Percentiles rank a stretch among this genome's conserved stretches.
Conservation (phyloP, 2,113 vertebrate species). For the Urocolius indicus region DNA sequence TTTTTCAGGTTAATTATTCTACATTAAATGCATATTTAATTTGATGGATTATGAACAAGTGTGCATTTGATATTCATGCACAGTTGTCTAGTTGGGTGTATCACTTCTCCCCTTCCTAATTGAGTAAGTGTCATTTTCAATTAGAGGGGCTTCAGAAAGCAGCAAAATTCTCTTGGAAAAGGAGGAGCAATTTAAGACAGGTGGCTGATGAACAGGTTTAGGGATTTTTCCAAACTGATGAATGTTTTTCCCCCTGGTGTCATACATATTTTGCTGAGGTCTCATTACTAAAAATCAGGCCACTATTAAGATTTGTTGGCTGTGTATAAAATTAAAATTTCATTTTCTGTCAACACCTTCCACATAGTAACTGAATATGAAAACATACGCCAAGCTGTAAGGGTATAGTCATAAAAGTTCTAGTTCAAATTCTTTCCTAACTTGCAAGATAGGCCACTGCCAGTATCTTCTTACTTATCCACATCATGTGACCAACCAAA, state of each 20-base stretch:
- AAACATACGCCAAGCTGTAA: conserved; percentile 60
- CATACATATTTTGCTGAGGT: conserved; percentile 66
- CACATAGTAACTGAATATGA: conserved; percentile 57
- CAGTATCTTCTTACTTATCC: not conserved
- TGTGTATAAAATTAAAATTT: conserved; percentile 69
- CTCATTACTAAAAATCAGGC: conserved; percentile 71
- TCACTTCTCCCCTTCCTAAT: conserved; percentile 38
- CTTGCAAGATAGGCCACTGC: not conserved
- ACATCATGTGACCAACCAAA: not conserved
- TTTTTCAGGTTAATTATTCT: conserved; percentile 58
- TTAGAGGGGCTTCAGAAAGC: conserved; percentile 35
- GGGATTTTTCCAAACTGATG: conserved; percentile 70
- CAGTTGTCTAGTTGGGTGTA: conserved; percentile 58
- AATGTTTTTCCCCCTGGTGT: conserved; percentile 57
- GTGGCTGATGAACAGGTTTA: conserved; percentile 70
- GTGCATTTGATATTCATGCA: conserved; percentile 64
- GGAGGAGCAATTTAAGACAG: conserved; percentile 62
- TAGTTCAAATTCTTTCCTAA: conserved; percentile 21
- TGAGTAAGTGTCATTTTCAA: conserved; percentile 37
- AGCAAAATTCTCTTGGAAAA: conserved; percentile 54
- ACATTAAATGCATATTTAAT: conserved; percentile 57
- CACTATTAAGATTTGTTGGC: conserved; percentile 70
- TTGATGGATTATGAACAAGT: conserved; percentile 52
- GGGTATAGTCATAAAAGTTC: not conserved
- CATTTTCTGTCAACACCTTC: conserved; percentile 73